These are phyloP conservation scores for Tetramorium alpestre DNA, from an alignment of 1,140 invertebrate genomes.

Conservation along the genomic window DNA sequence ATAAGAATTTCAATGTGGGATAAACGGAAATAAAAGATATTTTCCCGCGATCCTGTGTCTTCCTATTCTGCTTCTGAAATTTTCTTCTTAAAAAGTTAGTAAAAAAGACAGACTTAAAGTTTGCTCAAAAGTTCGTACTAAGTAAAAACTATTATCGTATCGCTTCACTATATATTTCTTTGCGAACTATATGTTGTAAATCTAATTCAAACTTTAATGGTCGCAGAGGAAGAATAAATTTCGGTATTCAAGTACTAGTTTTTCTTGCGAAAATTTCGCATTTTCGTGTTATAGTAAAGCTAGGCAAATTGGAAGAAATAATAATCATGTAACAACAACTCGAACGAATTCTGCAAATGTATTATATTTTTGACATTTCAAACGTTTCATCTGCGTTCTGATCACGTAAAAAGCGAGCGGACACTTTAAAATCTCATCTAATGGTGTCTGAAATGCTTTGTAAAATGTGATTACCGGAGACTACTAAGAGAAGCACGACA, in stretches of 20 bases:
- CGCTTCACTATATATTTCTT: background rate
- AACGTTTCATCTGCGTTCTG: background rate
- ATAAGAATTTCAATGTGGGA: background rate
- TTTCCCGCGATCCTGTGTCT: background rate
- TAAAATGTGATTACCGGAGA: conserved; percentile 26
- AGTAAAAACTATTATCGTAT: conserved; percentile 12
- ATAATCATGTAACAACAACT: background rate
- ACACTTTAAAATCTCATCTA: conserved; percentile 12
- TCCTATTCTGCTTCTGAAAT: background rate
- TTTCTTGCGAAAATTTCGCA: background rate
- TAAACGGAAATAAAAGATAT: conserved; percentile 30
- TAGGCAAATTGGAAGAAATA: background rate
- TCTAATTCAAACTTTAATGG: background rate
- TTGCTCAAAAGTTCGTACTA: background rate
- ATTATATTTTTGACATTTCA: conserved; percentile 23
- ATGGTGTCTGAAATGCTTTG: conserved; percentile 26
- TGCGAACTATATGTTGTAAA: background rate
- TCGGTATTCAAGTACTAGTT: background rate
- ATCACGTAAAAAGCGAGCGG: conserved; percentile 30
- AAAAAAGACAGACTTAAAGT: background rate
- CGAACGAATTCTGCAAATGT: background rate
- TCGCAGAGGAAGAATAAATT: background rate
- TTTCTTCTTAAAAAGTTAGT: background rate
- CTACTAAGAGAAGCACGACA: background rate
- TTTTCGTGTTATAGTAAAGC: background rate